Evolutionary conservation across 2,797 vertebrate species (phyloP).

Genomic region (Sebastes cheni): DNA sequence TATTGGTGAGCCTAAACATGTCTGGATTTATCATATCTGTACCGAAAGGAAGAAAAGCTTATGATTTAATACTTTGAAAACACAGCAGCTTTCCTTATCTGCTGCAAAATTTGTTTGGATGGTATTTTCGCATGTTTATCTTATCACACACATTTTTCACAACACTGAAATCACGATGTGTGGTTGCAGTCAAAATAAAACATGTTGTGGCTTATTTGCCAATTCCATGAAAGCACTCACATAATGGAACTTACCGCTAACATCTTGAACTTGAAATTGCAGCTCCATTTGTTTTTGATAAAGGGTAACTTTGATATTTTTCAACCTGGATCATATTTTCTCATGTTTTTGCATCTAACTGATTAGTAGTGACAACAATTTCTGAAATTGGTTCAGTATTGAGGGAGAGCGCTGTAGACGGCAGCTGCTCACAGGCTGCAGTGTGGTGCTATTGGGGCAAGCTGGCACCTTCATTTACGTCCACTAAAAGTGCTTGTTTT

Average conservation of each 20-base stretch:
- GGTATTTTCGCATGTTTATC: too few relatives aligned
- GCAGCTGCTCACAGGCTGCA: not conserved
- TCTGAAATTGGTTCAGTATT: not conserved
- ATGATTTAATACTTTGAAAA: not conserved
- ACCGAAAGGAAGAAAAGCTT: not conserved
- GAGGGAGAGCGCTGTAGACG: not conserved
- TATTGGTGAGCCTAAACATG: not conserved
- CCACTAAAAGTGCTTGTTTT: not conserved
- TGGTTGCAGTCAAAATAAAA: not conserved
- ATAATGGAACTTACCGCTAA: not conserved
- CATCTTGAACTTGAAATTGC: not conserved
- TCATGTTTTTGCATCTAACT: not conserved
- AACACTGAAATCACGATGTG: not conserved
- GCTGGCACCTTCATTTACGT: not conserved
- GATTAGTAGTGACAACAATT: rapidly evolving
- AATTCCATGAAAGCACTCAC: not conserved
- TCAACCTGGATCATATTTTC: not conserved
- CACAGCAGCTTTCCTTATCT: not conserved
- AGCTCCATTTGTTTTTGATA: not conserved
- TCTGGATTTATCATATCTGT: not conserved
- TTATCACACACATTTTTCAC: too few relatives aligned
- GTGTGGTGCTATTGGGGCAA: not conserved
- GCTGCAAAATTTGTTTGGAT: not conserved
- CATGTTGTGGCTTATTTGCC: not conserved
- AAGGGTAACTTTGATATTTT: not conserved